Base-by-base conservation (phyloP, 1,140 invertebrate genomes). In the Hypsibius dujardini region DNA sequence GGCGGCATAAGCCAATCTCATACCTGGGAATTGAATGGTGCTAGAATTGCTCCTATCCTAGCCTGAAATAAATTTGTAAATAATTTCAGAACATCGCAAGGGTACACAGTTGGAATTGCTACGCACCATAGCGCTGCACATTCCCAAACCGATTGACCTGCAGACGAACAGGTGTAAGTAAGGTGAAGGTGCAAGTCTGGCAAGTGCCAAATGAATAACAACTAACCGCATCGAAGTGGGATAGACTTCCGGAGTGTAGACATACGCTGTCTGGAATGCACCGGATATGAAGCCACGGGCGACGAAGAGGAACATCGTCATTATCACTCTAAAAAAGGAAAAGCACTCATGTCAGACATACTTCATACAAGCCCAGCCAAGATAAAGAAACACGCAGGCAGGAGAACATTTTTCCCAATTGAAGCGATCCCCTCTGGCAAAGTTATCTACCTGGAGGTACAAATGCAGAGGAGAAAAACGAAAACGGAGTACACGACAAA, bases 241-340 rank as follows among this genome's bases (percentile, higher is more conserved):
- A 42, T 67, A 67, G 12, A 93, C 89, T 84, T 95, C 92, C 45
- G 92, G 90, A 15, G 92, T 95, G 76, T 96, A 95, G 15, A 95
- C 90, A 77, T 96, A 95, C 0, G 90, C 89, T 15, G 90, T 90
- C 84, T 94, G 91, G 77, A 96, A 95, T 1, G 93, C 86, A 1
- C 91, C 90, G 46, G 90, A 91, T 73, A 95, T 92, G 71, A 95
- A 88, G 2, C 90, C 92, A 76, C 93, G 83, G 0, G 91, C 90
- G 73, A 94, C 78, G 79, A 95, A 95, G 62, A 96, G 79, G 70
- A 92, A 86, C 47, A 89, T 81, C 0, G 90, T 95, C 50, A 94
- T 81, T 70, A 87, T 84, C 12, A 85, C 84, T 72, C 90, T 87
- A 76, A 87, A 28, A 28, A 28, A 28, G 28, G 28, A 28, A 28